Evolutionary conservation across 2,113 vertebrate genomes (phyloP).

Genomic region (Prionailurus viverrinus): DNA sequence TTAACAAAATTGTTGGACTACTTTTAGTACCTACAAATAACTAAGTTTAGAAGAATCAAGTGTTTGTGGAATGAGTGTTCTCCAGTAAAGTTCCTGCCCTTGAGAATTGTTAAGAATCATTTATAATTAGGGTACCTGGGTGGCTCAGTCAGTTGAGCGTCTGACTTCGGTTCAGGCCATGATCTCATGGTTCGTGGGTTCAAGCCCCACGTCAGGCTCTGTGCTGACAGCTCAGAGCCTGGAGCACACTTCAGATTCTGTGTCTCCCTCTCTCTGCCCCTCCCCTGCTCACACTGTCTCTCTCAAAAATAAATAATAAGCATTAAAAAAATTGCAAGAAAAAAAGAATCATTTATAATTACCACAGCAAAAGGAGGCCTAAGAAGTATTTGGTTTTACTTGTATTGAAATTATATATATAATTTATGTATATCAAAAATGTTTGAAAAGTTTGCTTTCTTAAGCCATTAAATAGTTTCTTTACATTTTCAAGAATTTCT

Average conservation of each 20-base stretch:
- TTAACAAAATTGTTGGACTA: neutral
- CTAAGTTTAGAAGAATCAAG: slow-evolving; percentile 24
- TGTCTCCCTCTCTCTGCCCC: too few species aligned
- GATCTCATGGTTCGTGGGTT: too few species aligned
- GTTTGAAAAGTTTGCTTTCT: neutral
- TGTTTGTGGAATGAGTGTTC: neutral
- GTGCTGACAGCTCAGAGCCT: too few species aligned
- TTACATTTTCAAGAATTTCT: neutral
- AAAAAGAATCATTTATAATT: neutral
- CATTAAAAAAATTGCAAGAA: too few species aligned
- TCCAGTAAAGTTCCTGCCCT: neutral
- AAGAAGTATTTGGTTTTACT: neutral
- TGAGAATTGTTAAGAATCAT: neutral
- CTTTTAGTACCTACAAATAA: neutral
- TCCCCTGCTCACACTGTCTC: too few species aligned
- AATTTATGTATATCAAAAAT: neutral
- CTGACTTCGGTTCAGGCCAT: too few species aligned
- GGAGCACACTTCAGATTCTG: too few species aligned
- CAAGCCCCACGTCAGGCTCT: too few species aligned
- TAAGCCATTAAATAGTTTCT: neutral
- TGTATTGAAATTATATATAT: neutral
- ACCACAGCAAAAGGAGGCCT: neutral
- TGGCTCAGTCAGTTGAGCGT: too few species aligned
- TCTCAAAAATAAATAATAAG: too few species aligned
- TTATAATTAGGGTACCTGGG: neutral